Conservation (phyloP, 2,888 invertebrate genomes). For the Dascillus cervinus region DNA sequence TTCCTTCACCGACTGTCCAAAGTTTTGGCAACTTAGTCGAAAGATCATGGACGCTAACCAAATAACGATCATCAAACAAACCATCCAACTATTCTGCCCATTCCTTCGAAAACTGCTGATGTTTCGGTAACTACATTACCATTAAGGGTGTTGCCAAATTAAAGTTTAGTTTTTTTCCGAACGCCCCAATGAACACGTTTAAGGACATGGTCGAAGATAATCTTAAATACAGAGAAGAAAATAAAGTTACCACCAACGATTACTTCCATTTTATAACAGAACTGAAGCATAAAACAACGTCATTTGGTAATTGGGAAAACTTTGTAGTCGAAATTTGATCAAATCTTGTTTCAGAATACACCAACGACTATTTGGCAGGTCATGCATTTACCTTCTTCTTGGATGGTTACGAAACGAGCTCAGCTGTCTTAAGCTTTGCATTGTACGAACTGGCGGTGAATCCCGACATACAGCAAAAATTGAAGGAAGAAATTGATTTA, state of each 20-base stretch:
- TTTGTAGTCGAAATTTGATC: no score
- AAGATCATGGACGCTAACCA: no score
- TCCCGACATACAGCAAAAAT: conserved; percentile 38
- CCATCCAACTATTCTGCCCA: no score
- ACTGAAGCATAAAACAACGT: conserved; percentile 25
- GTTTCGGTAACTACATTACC: no score
- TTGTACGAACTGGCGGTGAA: conserved; percentile 45
- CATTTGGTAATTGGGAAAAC: no score
- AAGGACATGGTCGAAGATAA: conserved; percentile 29
- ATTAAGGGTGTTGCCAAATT: no score
- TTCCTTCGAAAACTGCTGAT: no score
- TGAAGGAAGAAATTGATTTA: conserved; percentile 38
- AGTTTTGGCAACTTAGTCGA: no score
- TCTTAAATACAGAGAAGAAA: conserved; percentile 35
- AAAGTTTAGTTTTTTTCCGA: conserved; percentile 13
- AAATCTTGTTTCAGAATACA: no score
- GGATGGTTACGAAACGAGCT: conserved; percentile 50
- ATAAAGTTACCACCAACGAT: conserved; percentile 39
- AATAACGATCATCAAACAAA: no score
- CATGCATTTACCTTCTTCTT: conserved; percentile 49
- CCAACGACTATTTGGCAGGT: conserved; percentile 43
- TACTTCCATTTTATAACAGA: conserved; percentile 41
- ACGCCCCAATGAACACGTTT: conserved; percentile 30
- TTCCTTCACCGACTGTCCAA: conserved; percentile 36
- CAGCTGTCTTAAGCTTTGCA: conserved; percentile 42